Evolutionary conservation across 2,888 invertebrate genomes (phyloP).

Genomic region (Ophioninae sp.): DNA sequence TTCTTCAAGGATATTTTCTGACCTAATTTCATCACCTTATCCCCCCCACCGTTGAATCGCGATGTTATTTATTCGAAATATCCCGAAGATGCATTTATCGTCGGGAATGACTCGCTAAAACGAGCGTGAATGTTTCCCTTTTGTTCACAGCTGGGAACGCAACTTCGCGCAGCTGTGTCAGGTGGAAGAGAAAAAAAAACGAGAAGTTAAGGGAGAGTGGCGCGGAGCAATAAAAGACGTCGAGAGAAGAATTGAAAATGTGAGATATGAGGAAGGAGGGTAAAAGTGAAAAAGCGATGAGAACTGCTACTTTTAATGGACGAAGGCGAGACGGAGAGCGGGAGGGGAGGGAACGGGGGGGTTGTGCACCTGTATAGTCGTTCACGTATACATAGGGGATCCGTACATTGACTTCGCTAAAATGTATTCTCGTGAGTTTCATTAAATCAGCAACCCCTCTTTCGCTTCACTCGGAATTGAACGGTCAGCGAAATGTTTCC

Average conservation of each 20-base stretch:
- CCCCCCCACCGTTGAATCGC: not conserved
- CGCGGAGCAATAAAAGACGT: slow-evolving; percentile 36
- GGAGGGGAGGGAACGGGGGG: not conserved
- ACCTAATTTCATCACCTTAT: not conserved
- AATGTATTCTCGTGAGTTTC: slow-evolving; percentile 6
- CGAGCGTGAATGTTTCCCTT: slow-evolving; percentile 8
- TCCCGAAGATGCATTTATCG: not conserved
- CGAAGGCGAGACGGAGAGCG: not conserved
- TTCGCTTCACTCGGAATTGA: not conserved
- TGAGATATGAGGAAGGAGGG: slow-evolving; percentile 32
- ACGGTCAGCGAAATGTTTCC: not conserved
- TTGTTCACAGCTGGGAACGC: slow-evolving; percentile 33
- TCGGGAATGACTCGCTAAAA: slow-evolving; percentile 3
- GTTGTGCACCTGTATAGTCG: slow-evolving; percentile 34
- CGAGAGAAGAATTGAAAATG: slow-evolving; percentile 45
- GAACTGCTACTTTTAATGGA: slow-evolving; percentile 19
- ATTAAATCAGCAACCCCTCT: slow-evolving; percentile 3
- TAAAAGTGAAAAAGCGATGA: slow-evolving; percentile 31
- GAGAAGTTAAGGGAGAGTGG: slow-evolving; percentile 26
- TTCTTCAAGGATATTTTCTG: not conserved
- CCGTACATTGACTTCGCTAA: slow-evolving; percentile 31
- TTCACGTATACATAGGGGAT: not conserved
- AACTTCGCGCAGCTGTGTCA: slow-evolving; percentile 36
- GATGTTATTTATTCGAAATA: not conserved
- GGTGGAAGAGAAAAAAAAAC: slow-evolving; percentile 30